A percentile compares a stretch with the other conserved stretches of the same genome.
Evolutionary conservation across 2,888 invertebrate species (phyloP).

Genomic region (Aspidiotus destructor): DNA sequence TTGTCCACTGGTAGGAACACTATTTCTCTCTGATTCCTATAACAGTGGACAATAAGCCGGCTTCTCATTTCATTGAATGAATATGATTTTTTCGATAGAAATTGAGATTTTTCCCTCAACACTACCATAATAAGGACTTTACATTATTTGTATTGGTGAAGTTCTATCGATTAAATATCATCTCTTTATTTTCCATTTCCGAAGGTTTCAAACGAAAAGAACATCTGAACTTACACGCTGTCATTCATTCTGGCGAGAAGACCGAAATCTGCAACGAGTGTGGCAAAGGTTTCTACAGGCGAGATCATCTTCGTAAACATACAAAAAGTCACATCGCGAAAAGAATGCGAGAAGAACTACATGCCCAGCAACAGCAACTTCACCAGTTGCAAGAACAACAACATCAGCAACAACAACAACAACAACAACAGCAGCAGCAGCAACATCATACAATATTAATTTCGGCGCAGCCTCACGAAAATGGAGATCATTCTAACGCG

Average conservation of each 20-base stretch:
- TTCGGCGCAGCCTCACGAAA: constrained; percentile 10
- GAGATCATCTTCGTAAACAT: constrained; percentile 75
- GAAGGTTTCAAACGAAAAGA: constrained; percentile 64
- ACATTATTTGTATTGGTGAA: no score
- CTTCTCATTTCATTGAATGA: no score
- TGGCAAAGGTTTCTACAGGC: constrained; percentile 72
- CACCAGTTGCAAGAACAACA: constrained; percentile 39
- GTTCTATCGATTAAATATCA: not conserved
- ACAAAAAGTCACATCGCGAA: constrained; percentile 65
- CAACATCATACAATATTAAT: constrained; percentile 33
- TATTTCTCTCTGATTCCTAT: no score
- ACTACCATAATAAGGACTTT: no score
- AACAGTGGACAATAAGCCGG: no score
- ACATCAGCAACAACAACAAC: constrained; percentile 37
- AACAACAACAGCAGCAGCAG: constrained; percentile 37
- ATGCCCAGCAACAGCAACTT: constrained; percentile 42
- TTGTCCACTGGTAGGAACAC: no score
- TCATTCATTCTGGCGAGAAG: constrained; percentile 75
- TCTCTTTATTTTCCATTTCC: not conserved
- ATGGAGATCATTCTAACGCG: constrained; percentile 17
- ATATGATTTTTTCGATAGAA: no score
- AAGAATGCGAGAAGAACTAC: constrained; percentile 57
- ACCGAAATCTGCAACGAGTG: constrained; percentile 68
- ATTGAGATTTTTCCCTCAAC: no score
- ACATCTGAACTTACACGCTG: constrained; percentile 70